Evolutionary conservation across 2,113 vertebrate genomes (phyloP), one percentile per base, ranked within the genome.

Genomic region (Ageneiosus marmoratus): DNA sequence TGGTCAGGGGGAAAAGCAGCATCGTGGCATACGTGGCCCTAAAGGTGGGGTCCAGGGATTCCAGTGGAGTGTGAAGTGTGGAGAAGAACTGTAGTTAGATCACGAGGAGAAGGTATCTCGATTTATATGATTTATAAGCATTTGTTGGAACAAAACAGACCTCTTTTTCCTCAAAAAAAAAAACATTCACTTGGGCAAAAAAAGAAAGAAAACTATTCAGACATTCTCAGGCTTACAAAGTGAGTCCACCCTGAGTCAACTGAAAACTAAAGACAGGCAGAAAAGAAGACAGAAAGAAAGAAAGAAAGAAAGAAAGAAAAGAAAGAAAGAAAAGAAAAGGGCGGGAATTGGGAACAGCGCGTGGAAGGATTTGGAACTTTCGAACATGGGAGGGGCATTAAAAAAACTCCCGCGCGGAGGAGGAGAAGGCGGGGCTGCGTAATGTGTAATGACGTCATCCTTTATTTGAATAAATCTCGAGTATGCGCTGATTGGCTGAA

Each of bases 361-460:
- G 89, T 81, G 82, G 88, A 85, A 88, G 90, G 88, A 83, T 75
- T 55, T 79, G 83, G 86, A 77, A 65, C 72, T 83, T 67, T 83
- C 58, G 29, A 74, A 37, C 37, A 86, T 89, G 90, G 89, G 84
- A 41, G 22, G 58, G 34, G 55, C 41, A 16, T 20, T 10, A 69
- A 67, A 55, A 70, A 78, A 58, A 67, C 46, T 41, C 46, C 7
- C 72, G 29, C 27, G 70, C 24, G 6, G 51, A 48, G 77, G 67
- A 86, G 67, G 80, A 89, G 84, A 88, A 87, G 91, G 88, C 85
- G 32, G 87, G 6, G 16, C 44, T n/a, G 46, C 24, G 70, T 32
- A 16, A 91, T 90, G 90, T 87, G 88, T 86, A 90, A 90, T 95
- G 93, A 95, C 93, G 93, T 94, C 94, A 95, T 93, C 85, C 83